Evolutionary conservation across 2,888 invertebrate species (phyloP).

Genomic region (Lamellibrachia columna): DNA sequence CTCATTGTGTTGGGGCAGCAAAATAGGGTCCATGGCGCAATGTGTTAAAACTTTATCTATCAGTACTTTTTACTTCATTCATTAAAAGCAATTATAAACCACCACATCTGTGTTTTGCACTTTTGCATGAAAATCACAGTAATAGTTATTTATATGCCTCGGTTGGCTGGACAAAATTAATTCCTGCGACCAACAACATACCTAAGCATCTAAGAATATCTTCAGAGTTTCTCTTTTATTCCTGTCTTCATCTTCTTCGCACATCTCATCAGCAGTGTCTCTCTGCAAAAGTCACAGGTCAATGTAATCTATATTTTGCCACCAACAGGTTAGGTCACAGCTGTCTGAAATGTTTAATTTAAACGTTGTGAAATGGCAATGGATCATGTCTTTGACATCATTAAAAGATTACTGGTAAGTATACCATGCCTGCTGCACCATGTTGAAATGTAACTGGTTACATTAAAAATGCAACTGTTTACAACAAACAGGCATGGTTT

Average conservation of each 20-base stretch:
- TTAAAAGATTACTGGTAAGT: too few species aligned
- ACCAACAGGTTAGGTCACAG: too few species aligned
- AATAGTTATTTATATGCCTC: neutral
- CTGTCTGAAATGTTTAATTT: neutral
- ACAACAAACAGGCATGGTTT: too few species aligned
- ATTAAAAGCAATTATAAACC: too few species aligned
- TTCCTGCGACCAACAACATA: neutral
- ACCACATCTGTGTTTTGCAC: too few species aligned
- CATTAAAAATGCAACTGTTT: too few species aligned
- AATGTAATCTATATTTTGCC: neutral
- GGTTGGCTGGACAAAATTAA: neutral
- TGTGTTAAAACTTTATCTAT: neutral
- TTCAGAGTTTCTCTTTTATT: constrained; percentile 16
- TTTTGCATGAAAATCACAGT: neutral
- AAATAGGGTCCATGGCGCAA: neutral
- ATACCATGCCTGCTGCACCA: too few species aligned
- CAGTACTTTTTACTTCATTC: too few species aligned
- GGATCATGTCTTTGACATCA: neutral
- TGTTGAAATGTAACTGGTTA: too few species aligned
- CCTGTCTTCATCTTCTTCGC: constrained; percentile 12
- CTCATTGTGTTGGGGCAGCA: neutral
- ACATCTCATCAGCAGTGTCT: neutral
- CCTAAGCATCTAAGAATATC: constrained; percentile 12
- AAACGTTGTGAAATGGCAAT: neutral
- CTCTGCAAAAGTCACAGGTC: neutral